A percentile compares a stretch with the other conserved stretches of the same genome.
Conservation (phyloP, 2,888 invertebrate species). For the Drosophila pseudotalamancana region DNA sequence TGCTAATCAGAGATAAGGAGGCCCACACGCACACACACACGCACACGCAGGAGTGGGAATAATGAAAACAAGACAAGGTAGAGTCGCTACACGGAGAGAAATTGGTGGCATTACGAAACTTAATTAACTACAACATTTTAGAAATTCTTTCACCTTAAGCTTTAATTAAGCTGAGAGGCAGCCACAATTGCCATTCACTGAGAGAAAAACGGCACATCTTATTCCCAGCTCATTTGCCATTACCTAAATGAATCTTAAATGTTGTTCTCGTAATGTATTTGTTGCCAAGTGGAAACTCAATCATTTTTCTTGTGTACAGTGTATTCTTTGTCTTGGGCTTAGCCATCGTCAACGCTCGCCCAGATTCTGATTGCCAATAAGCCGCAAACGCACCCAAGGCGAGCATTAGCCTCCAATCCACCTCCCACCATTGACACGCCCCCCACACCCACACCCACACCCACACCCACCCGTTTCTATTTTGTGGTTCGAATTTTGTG, state of each 20-base stretch:
- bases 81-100: slow-evolving; percentile 29
- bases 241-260: too few relatives aligned
- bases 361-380: slow-evolving; percentile 71
- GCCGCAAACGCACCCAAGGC: slow-evolving; percentile 68
- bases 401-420: slow-evolving; percentile 42
- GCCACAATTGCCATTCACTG: background rate
- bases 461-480: slow-evolving; percentile 29
- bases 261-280: background rate
- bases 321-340: slow-evolving; percentile 17
- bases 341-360: slow-evolving; percentile 25
- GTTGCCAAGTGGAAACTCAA: background rate
- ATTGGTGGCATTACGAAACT: background rate
- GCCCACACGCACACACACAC: slow-evolving; percentile 17
- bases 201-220: background rate
- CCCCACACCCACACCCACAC: background rate
- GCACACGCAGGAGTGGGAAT: slow-evolving; percentile 2
- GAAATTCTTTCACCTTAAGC: background rate
- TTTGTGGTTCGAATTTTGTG: slow-evolving; percentile 36
- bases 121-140: background rate
- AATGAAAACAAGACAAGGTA: slow-evolving; percentile 12
- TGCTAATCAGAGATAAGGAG: slow-evolving; percentile 69
- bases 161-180: too few relatives aligned
- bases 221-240: too few relatives aligned
- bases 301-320: slow-evolving; percentile 23
- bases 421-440: background rate